These are phyloP conservation scores for Oncorhynchus tshawytscha DNA, from an alignment of 2,113 vertebrate species.

Conservation along the genomic window DNA sequence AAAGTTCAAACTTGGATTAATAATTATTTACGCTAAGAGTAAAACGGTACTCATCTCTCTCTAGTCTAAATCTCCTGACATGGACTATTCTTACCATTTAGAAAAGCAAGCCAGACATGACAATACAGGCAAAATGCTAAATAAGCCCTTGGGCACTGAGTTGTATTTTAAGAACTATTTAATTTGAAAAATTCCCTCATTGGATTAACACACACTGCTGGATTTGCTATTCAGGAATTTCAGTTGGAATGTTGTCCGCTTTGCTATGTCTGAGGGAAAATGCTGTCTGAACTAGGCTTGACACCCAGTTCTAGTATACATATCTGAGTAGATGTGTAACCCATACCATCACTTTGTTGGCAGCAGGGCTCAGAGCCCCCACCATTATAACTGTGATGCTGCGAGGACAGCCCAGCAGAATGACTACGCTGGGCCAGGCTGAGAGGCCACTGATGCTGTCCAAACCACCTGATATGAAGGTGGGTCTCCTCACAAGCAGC, in stretches of 20 bases:
- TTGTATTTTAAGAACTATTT: too few species aligned
- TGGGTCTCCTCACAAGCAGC: slow-evolving; percentile 43
- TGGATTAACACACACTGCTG: too few species aligned
- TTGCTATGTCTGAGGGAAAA: not conserved
- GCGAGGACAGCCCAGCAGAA: slow-evolving; percentile 80
- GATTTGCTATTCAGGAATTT: too few species aligned
- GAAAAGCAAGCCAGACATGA: too few species aligned
- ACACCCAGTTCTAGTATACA: not conserved
- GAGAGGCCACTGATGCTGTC: slow-evolving; percentile 47
- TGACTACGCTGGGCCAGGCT: slow-evolving; percentile 76
- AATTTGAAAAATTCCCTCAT: too few species aligned
- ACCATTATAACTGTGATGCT: slow-evolving; percentile 92
- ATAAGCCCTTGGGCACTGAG: too few species aligned
- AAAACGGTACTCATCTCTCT: too few species aligned
- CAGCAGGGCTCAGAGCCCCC: slow-evolving; percentile 86
- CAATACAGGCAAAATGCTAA: too few species aligned
- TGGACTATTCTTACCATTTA: not conserved
- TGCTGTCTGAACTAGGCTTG: not conserved
- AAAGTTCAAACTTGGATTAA: too few species aligned
- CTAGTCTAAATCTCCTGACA: too few species aligned
- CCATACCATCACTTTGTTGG: slow-evolving; percentile 47
- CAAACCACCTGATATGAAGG: slow-evolving; percentile 65
- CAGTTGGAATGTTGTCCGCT: not conserved
- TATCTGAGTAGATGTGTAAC: slow-evolving; percentile 37
- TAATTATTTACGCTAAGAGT: too few species aligned